Conservation (phyloP, 2,888 invertebrate genomes). For the Orthosia incerta region DNA sequence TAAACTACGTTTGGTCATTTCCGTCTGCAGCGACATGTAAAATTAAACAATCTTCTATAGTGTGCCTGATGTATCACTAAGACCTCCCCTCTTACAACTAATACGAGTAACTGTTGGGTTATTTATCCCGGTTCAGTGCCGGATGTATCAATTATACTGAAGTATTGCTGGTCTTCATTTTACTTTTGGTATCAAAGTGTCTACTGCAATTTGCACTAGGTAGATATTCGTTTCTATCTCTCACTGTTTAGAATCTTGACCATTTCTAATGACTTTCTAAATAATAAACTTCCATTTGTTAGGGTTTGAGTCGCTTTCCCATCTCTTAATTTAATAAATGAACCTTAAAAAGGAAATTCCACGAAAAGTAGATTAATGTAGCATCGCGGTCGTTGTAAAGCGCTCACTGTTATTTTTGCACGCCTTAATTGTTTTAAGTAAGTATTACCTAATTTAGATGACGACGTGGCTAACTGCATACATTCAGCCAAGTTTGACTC, state of each 20-base stretch:
- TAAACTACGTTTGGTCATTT: too few species aligned
- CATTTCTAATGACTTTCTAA: background rate
- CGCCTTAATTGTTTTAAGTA: conserved; percentile 31
- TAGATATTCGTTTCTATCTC: background rate
- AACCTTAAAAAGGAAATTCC: background rate
- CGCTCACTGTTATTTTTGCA: conserved; percentile 29
- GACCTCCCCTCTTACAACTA: background rate
- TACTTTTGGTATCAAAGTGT: background rate
- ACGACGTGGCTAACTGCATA: conserved; percentile 42
- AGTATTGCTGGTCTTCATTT: background rate
- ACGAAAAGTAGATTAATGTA: background rate
- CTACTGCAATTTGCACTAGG: background rate
- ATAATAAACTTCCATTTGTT: background rate
- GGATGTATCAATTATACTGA: conserved; percentile 7
- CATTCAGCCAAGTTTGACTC: conserved; percentile 48
- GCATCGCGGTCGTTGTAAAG: background rate
- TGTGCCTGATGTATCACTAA: too few species aligned
- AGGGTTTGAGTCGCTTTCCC: too few species aligned
- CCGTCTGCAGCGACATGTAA: too few species aligned
- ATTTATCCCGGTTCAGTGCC: background rate
- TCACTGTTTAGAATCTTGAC: background rate
- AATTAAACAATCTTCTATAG: too few species aligned
- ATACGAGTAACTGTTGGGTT: too few species aligned
- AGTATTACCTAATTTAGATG: conserved; percentile 35
- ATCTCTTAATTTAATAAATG: background rate